Conservation (phyloP, 53 echinoderm and acorn worm species). For the Arbacia lixula region DNA sequence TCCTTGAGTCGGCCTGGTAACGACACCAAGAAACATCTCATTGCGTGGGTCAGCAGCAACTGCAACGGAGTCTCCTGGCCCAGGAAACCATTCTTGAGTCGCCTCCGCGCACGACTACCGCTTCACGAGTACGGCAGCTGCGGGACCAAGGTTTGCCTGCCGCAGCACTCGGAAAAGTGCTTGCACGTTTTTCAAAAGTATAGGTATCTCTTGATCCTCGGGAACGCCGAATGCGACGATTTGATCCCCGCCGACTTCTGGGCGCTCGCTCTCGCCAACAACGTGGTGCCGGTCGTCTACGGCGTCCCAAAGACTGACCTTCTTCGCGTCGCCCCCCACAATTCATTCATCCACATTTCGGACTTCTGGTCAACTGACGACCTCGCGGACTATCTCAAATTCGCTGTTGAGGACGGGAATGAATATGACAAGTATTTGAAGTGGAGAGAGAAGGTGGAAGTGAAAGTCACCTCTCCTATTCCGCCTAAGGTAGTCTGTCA, state of each 20-base stretch:
- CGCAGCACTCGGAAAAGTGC: constrained; percentile 71
- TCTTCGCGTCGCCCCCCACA: constrained; percentile 70
- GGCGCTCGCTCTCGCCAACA: constrained; percentile 66
- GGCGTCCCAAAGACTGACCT: constrained; percentile 76
- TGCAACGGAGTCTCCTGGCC: constrained; percentile 76
- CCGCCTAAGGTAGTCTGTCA: constrained; percentile 68
- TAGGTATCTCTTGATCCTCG: constrained; percentile 74
- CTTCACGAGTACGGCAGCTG: constrained; percentile 81
- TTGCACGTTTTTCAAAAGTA: constrained; percentile 60
- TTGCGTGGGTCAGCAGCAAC: constrained; percentile 56
- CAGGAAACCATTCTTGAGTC: constrained; percentile 71
- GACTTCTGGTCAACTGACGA: constrained; percentile 62
- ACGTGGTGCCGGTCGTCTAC: constrained; percentile 82
- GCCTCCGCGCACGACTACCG: constrained; percentile 63
- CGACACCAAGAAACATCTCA: constrained; percentile 31
- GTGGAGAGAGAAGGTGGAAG: constrained; percentile 64
- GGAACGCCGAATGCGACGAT: constrained; percentile 82
- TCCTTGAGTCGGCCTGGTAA: neutral
- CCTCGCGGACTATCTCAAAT: constrained; percentile 59
- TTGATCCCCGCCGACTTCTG: constrained; percentile 83
- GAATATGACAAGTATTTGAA: constrained; percentile 77
- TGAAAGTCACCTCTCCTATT: constrained; percentile 65
- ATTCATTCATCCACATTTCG: constrained; percentile 80
- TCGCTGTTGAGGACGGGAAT: constrained; percentile 50
- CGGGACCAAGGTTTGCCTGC: constrained; percentile 68